These are phyloP conservation scores for Orbicella faveolata DNA, from an alignment of 64 coral and sea anemone genomes.

Conservation along the genomic window DNA sequence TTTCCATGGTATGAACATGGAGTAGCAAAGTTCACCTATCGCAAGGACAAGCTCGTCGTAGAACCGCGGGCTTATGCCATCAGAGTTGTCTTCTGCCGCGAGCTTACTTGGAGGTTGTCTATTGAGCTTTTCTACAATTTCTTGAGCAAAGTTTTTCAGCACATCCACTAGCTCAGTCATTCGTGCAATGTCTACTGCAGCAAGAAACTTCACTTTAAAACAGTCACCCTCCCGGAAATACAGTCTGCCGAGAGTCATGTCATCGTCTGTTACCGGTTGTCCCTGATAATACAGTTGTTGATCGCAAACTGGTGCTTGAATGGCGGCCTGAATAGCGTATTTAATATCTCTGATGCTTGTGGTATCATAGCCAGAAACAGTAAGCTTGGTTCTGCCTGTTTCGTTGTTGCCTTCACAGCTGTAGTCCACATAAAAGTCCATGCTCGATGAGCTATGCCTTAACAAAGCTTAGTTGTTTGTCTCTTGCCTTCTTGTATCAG, in stretches of 20 bases:
- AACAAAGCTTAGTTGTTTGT: no score
- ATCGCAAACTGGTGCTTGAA: slow-evolving; percentile 36
- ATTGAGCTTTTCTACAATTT: neutral
- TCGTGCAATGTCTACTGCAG: slow-evolving; percentile 39
- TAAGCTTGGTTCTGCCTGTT: neutral
- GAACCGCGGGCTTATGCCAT: neutral
- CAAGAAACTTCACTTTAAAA: slow-evolving; percentile 48
- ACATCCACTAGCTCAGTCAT: slow-evolving; percentile 20
- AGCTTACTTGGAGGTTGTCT: slow-evolving; percentile 4
- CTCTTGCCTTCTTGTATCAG: no score
- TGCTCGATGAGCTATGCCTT: neutral
- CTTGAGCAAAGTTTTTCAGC: slow-evolving; percentile 18
- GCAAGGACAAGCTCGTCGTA: neutral
- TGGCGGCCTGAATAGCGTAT: no score
- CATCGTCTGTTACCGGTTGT: slow-evolving; percentile 19
- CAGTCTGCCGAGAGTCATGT: slow-evolving; percentile 41
- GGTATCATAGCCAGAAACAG: slow-evolving; percentile 1
- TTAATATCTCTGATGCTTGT: neutral
- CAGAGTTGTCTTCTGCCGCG: no score
- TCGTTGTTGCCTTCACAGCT: neutral
- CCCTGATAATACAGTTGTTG: slow-evolving; percentile 51
- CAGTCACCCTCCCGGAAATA: slow-evolving; percentile 60
- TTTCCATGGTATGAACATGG: slow-evolving; percentile 84
- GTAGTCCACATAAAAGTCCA: slow-evolving; percentile 21
- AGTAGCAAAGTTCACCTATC: neutral